Evolutionary conservation across 1,140 invertebrate genomes (phyloP).

Genomic region (Drosophila punjabiensis): DNA sequence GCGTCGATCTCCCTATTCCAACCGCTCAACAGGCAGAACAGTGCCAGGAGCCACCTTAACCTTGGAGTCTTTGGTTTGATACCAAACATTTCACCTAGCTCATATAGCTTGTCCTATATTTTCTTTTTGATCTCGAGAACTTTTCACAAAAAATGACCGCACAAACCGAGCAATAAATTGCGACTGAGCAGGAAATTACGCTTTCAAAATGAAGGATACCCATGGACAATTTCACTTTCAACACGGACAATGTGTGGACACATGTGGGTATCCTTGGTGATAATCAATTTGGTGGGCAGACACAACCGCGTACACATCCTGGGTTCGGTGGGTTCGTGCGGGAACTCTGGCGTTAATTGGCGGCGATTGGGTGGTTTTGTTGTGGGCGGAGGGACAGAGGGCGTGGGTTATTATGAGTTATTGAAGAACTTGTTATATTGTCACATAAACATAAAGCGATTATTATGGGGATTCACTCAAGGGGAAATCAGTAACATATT

Average conservation of each 20-base stretch:
- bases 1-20: conserved; percentile 41
- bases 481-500: background rate
- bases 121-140: background rate
- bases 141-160: conserved; percentile 27
- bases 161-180: conserved; percentile 53
- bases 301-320: conserved; percentile 22
- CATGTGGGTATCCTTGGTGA: conserved; percentile 75
- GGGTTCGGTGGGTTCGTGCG: conserved; percentile 46
- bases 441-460: conserved; percentile 41
- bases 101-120: conserved; percentile 6
- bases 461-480: conserved; percentile 16
- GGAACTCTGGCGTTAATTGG: conserved; percentile 40
- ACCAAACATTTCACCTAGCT: conserved; percentile 36
- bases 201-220: conserved; percentile 14
- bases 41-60: conserved; percentile 43
- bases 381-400: background rate
- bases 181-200: conserved; percentile 44
- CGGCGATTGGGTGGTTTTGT: conserved; percentile 6
- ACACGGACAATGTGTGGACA: conserved; percentile 63
- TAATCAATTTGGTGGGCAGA: conserved; percentile 67
- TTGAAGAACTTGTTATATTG: conserved; percentile 41
- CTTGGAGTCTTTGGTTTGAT: conserved; percentile 30
- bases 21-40: conserved; percentile 27
- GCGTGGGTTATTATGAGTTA: conserved; percentile 33
- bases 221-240: conserved; percentile 32